phyloP scores from a whole-genome alignment of 1,140 invertebrate species.

The Bacillus rossius region DNA sequence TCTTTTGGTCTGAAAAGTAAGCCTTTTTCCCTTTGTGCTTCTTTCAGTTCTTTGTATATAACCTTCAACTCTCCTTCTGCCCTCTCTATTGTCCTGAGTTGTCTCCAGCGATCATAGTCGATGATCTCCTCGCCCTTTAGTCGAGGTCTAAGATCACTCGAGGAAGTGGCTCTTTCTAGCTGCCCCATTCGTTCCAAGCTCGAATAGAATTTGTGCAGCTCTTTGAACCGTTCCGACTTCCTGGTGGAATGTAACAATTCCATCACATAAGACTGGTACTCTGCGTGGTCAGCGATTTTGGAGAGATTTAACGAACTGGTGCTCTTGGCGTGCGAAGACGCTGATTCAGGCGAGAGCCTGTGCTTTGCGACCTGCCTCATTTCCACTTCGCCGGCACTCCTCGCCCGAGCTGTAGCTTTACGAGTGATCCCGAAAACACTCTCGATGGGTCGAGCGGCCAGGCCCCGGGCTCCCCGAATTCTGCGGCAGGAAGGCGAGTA shows the following conservation, averaged over 20 bases:
- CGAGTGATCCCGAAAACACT: conserved; percentile 30
- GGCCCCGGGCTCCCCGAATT: conserved; percentile 47
- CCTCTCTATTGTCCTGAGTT: conserved; percentile 67
- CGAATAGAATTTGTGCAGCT: conserved; percentile 79
- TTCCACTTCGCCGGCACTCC: conserved; percentile 53
- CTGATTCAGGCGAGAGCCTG: neutral
- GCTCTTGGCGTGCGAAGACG: conserved; percentile 30
- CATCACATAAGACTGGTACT: conserved; percentile 64
- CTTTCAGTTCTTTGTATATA: conserved; percentile 70
- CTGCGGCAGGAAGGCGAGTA: conserved; percentile 28
- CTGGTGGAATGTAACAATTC: conserved; percentile 65
- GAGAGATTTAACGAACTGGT: conserved; percentile 42
- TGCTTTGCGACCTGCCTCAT: neutral
- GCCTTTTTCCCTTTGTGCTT: conserved; percentile 75
- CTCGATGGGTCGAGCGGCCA: conserved; percentile 32
- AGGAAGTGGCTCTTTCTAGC: conserved; percentile 69
- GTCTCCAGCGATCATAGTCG: conserved; percentile 83
- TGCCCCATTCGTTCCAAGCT: conserved; percentile 80
- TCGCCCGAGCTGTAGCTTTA: conserved; percentile 46
- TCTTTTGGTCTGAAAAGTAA: conserved; percentile 73
- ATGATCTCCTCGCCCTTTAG: conserved; percentile 70
- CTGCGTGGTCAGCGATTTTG: conserved; percentile 42
- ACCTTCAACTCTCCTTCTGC: conserved; percentile 75
- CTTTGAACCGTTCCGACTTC: conserved; percentile 75
- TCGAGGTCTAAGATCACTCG: conserved; percentile 59